Evolutionary conservation across 1,140 invertebrate genomes (phyloP).

Genomic region (Condylostylus longicornis): DNA sequence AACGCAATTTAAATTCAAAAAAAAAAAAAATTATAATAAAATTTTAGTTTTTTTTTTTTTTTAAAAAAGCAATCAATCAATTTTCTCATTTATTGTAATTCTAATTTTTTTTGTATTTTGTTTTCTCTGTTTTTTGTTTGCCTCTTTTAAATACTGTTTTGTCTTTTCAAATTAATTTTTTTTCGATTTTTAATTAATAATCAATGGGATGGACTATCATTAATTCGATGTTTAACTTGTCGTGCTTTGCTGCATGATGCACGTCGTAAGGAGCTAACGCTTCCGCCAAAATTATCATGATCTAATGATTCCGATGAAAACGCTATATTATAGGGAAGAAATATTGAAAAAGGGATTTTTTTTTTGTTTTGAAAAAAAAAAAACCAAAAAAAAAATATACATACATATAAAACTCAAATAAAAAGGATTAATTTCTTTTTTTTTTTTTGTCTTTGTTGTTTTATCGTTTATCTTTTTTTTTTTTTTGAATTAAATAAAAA

Average conservation of each 20-base stretch:
- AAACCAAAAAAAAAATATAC: slow-evolving; percentile 12
- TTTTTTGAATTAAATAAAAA: slow-evolving; percentile 1
- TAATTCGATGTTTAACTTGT: slow-evolving; percentile 28
- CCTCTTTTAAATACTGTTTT: slow-evolving; percentile 5
- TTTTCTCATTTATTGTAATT: slow-evolving; percentile 5
- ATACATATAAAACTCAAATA: slow-evolving; percentile 3
- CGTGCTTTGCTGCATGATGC: slow-evolving; percentile 32
- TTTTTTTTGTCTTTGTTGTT: neutral
- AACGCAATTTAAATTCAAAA: too few species aligned
- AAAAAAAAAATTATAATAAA: too few species aligned
- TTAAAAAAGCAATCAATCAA: slow-evolving; percentile 6
- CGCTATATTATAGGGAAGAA: slow-evolving; percentile 16
- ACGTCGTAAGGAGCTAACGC: slow-evolving; percentile 29
- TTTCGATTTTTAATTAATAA: slow-evolving; percentile 11
- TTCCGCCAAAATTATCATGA: slow-evolving; percentile 31
- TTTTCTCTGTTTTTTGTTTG: slow-evolving; percentile 8
- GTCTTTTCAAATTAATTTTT: too few species aligned
- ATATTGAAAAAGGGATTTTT: neutral
- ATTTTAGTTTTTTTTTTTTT: slow-evolving; percentile 9
- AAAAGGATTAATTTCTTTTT: neutral
- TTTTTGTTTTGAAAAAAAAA: slow-evolving; percentile 10
- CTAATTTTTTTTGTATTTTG: slow-evolving; percentile 5
- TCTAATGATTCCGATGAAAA: slow-evolving; percentile 34
- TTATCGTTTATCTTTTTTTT: neutral
- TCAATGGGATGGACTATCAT: slow-evolving; percentile 31